Evolutionary conservation across 2,888 invertebrate genomes (phyloP), one percentile per base, ranked within the genome.

Genomic region (Acrobasis consociella): DNA sequence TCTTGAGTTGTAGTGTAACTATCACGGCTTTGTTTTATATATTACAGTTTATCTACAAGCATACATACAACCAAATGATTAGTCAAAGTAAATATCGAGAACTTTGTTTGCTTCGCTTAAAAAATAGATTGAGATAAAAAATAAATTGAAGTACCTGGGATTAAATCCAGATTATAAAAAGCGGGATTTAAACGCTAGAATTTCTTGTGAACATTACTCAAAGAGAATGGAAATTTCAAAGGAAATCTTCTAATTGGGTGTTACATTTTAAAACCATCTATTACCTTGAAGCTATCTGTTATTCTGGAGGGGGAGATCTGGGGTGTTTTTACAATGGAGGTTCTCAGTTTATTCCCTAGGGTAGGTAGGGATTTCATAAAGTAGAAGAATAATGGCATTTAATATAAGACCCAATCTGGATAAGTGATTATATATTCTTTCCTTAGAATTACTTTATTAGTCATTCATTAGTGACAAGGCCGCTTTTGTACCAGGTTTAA

Each of bases 181-280:
- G 17, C n/a, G 10, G 3, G 8, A 50, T 17, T 13, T 5, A 7
- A 10, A 11, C 17, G 15, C 17, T 42, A 56, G 42, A 56, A 42
- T 55, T 38, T 55, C 55, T 37, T n/a, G 31, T 13, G 5, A 52
- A 52, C 10, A 52, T 52, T n/a, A 10, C 37, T 63, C 49, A 53
- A 62, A 55, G 53, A 55, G 49, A 62, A 62, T 62, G 55, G 46
- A 55, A 37, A 46, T 55, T 49, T 55, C 49, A 55, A 49, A 55
- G 62, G 15, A 49, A 55, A 61, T 11, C 61, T 31, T 37, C 62
- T 62, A 62, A 62, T 62, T 62, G 62, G 62, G 55, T 39, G 51
- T 22, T 60, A 60, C 60, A 38, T 60, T 60, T 60, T 49, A 51
- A 60, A 60, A 39, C 60, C 60, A 60, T 60, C 42, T 51, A 51